Conservation (phyloP, 2,797 vertebrate genomes). For the Rhodeus uyekii region DNA sequence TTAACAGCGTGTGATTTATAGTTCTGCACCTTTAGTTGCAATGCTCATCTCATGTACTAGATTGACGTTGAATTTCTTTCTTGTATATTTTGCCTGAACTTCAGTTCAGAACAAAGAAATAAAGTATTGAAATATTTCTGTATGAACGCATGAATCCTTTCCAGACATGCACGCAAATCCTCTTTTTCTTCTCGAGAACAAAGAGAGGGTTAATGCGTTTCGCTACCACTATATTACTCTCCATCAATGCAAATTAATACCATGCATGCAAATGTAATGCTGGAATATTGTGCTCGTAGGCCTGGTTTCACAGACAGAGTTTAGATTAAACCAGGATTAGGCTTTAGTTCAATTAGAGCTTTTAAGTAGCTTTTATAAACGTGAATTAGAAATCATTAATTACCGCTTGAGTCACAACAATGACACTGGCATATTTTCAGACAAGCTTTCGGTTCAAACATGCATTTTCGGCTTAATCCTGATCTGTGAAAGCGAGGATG, state of each 20-base stretch:
- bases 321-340: no score
- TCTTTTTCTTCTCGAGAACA: no score
- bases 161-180: background rate
- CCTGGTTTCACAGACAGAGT: no score
- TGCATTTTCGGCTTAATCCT: no score
- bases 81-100: conserved; percentile 43
- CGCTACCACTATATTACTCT: no score
- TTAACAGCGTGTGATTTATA: conserved; percentile 3
- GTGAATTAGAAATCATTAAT: no score
- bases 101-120: conserved; percentile 53
- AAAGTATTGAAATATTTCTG: conserved; percentile 55
- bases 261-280: background rate
- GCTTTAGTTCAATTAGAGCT: no score
- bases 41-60: conserved; percentile 36
- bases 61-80: conserved; percentile 41
- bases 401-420: no score
- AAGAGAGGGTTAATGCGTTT: background rate
- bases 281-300: background rate
- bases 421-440: no score
- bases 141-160: conserved; percentile 29
- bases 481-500: no score
- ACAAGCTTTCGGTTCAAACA: no score
- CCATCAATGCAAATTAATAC: background rate
- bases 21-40: conserved; percentile 39
- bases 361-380: no score